Evolutionary conservation across 1,140 invertebrate genomes (phyloP), one percentile per base, ranked within the genome.

Genomic region (Vollenhovia emeryi): DNA sequence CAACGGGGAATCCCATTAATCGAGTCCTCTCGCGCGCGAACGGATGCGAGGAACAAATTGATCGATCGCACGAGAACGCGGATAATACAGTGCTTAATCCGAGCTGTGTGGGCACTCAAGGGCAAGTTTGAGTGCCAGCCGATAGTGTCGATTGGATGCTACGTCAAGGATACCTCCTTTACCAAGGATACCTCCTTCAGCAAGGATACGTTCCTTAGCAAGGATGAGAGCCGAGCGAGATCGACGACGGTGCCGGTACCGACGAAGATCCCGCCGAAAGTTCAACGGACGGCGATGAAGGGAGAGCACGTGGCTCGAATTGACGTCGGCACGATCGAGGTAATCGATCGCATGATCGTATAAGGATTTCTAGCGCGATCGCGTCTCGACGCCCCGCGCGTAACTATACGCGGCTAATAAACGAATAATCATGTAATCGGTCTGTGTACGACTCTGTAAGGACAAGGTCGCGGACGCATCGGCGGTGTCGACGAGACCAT

Each of bases 361-460:
- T n/a, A n/a, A 3, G 40, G 40, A 36, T 52, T 3, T 45, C 13
- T 30, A 64, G 36, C 43, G 50, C 64, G 24, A 74, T 59, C 59
- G 9, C 30, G 6, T 74, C n/a, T 59, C 18, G 43, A 57, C 30
- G 21, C 33, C 7, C 18, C 6, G 11, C 4, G n/a, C 50, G 27
- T 50, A 50, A 64, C 21, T 78, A 64, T 59, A 43, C 11, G 15
- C 43, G 60, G 36, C 4, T 52, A 59, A 36, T 50, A 52, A 64
- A 40, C 24, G 36, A 9, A 60, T 60, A 68, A 55, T 68, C 50
- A 24, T 83, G 24, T 82, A 73, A 82, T 82, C 79, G 43, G 64
- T 73, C 68, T 82, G 50, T 82, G 24, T 82, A 48, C 66, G 66
- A 57, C 24, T 79, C 43, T 71, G 68, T 24, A 84, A 84, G 71